phyloP scores from a whole-genome alignment of 2,113 vertebrate genomes.

The Poicephalus meyeri region DNA sequence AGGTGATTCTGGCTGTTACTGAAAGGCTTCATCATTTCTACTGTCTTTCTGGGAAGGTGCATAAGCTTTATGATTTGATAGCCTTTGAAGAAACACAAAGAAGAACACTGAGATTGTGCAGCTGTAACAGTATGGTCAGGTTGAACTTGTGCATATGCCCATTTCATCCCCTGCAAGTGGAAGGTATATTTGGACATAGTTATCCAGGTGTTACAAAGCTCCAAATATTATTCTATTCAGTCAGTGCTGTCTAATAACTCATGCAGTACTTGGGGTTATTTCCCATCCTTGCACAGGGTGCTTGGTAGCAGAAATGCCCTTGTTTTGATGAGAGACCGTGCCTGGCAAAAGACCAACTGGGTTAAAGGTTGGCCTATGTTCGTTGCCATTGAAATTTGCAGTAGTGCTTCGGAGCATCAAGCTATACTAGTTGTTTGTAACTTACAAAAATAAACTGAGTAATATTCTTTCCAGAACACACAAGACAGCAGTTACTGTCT shows the following conservation, averaged over 20 bases:
- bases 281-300: background rate
- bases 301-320: background rate
- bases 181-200: background rate
- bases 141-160: background rate
- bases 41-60: background rate
- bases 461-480: conserved; percentile 55
- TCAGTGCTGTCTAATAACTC: background rate
- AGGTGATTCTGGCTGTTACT: background rate
- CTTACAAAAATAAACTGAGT: conserved; percentile 61
- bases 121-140: background rate
- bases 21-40: background rate
- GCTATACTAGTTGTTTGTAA: conserved; percentile 32
- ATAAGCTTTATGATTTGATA: background rate
- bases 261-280: background rate
- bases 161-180: background rate
- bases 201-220: background rate
- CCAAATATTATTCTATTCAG: background rate
- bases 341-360: conserved; percentile 30
- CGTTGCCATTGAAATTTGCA: background rate
- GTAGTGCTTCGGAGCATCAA: background rate
- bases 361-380: conserved; percentile 20
- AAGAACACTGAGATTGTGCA: no score
- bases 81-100: background rate
- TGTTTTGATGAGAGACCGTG: background rate
- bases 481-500: background rate